These are phyloP conservation scores for Euschistus heros DNA, from an alignment of 1,140 invertebrate species.

Conservation along the genomic window DNA sequence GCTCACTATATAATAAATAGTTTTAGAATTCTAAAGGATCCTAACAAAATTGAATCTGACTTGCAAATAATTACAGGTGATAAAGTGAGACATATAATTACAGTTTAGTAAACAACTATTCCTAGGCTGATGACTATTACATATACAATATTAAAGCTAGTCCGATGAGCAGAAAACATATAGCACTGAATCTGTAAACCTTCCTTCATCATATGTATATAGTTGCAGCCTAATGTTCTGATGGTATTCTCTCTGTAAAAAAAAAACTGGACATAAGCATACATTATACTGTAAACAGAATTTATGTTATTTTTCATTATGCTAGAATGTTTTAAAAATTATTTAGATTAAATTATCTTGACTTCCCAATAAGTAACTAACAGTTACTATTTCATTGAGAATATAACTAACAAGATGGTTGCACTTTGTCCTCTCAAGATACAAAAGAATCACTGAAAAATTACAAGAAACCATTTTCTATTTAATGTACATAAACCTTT, in stretches of 20 bases:
- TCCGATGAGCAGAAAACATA: constrained; percentile 4
- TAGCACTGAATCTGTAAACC: neutral
- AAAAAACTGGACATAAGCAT: neutral
- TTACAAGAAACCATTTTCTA: no score
- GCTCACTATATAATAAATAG: neutral
- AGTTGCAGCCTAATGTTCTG: neutral
- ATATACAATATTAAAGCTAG: neutral
- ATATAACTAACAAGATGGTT: no score
- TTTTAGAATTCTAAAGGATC: neutral
- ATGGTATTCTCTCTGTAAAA: constrained; percentile 6
- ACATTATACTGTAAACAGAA: neutral
- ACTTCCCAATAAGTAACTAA: no score
- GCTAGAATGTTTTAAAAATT: no score
- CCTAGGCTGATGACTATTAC: neutral
- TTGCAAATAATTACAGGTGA: neutral
- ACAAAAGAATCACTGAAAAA: no score
- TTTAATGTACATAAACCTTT: no score
- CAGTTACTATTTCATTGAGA: no score
- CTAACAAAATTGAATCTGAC: neutral
- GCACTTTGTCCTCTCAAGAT: no score
- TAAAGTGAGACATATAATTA: no score
- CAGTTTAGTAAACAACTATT: no score
- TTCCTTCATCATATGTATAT: neutral
- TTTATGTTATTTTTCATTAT: no score
- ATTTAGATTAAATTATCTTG: no score